Evolutionary conservation across 2,797 vertebrate species (phyloP), one percentile per base, ranked within the genome.

Genomic region (Silurus aristotelis): DNA sequence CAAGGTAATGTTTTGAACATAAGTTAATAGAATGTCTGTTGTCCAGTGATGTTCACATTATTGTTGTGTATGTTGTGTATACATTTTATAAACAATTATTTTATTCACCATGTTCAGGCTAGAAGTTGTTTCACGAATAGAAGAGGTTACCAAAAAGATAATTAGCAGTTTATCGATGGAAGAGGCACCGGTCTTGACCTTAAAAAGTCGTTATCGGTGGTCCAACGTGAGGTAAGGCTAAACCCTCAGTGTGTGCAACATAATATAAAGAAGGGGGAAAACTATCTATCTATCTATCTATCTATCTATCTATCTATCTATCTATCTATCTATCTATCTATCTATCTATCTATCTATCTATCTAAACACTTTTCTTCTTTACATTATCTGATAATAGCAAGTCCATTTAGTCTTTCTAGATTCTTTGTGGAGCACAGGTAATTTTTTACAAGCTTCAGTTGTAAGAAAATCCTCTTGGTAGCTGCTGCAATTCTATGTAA

Each of bases 161-260:
- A 46, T 99, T 87, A 88, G 89, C 79, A 94, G 94, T 89, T 87
- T 99, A 90, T 96, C 96, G 78, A 94, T 91, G 90, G 94, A 93
- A 0, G 94, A 98, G 89, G 96, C 96, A 63, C 98, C 98, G 75
- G 93, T 92, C 75, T 93, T 99, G 87, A 90, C 78, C 2, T 1
- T 98, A 85, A 93, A 95, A 73, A 96, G 95, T 88, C 95, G 97
- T 93, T 93, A 93, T 68, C 95, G 92, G 66, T 99, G 97, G 98
- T 92, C 91, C 84, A 99, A 98, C 63, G 90, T 98, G 86, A 96
- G 95, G 98, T 99, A 94, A 91, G 56, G 12, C 12, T 79, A 17
- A 20, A 22, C 3, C 31, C 25, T 5, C 7, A 3, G 43, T n/a
- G 10, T 25, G 22, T 25, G 15, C 52, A 73, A 73, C 43, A 43